phyloP scores from a whole-genome alignment of 2,888 invertebrate genomes.

The Ochropleura plecta region DNA sequence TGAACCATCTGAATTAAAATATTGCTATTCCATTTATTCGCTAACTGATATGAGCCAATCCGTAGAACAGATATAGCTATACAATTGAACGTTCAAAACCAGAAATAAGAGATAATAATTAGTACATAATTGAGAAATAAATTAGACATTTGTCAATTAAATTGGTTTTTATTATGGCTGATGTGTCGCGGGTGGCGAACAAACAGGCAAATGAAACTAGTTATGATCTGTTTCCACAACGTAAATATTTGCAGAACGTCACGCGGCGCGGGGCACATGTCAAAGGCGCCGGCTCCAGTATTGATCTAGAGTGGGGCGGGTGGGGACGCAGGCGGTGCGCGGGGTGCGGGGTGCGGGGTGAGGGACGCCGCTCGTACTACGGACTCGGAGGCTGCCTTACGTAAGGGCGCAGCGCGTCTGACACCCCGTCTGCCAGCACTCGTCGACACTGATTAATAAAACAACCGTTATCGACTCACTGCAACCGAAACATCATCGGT shows the following conservation, averaged over 20 bases:
- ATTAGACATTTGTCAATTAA: conserved; percentile 72
- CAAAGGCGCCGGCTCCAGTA: conserved; percentile 89
- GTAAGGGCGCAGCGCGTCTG: conserved; percentile 88
- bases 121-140: conserved; percentile 60
- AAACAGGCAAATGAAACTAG: conserved; percentile 85
- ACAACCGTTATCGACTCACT: conserved; percentile 81
- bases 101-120: conserved; percentile 4
- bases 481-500: conserved; percentile 80
- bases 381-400: conserved; percentile 80
- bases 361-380: conserved; percentile 78
- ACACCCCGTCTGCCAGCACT: conserved; percentile 84
- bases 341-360: conserved; percentile 48
- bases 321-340: conserved; percentile 45
- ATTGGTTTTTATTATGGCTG: conserved; percentile 69
- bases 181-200: conserved; percentile 65
- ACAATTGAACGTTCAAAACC: background rate
- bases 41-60: conserved; percentile 6
- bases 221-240: conserved; percentile 89
- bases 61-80: background rate
- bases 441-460: conserved; percentile 86
- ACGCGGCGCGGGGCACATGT: conserved; percentile 88
- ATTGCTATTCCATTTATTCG: conserved; percentile 4
- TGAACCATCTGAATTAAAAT: conserved; percentile 27
- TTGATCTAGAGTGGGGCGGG: conserved; percentile 86
- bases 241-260: conserved; percentile 89